Evolutionary conservation across 2,113 vertebrate genomes (phyloP), one percentile per base, ranked within the genome.

Genomic region (Triplophysa rosa): DNA sequence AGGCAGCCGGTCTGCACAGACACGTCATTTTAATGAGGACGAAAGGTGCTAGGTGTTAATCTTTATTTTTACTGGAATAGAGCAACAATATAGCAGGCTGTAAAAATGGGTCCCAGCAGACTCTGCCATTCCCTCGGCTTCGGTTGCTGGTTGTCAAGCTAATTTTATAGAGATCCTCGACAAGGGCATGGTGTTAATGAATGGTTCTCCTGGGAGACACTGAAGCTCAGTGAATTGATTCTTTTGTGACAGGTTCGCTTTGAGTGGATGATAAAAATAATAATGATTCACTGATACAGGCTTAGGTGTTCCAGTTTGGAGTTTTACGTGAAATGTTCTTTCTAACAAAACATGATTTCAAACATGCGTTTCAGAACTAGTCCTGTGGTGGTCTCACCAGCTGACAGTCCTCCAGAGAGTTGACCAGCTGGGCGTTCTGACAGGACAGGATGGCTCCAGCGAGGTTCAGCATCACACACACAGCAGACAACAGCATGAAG

Each of bases 401-500:
- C 88, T 98, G 96, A 93, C 97, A 99, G 88, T 95, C 95, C 91
- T 97, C 94, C 84, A 98, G 91, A 21, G 97, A 96, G 87, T 90
- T 95, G 84, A 99, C 97, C 67, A 99, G 93, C 92, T 99, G 96
- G 89, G 97, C 96, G 0, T 99, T 99, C 92, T 99, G 98, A 89
- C 98, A 99, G 86, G 98, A 99, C 40, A 99, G 95, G 82, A 99
- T 99, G 80, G 98, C 98, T 26, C 97, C 98, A 0, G 97, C 98
- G 90, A 99, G 90, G 90, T 98, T 99, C 86, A 99, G 92, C 96
- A 99, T 98, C 82, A 99, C 97, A 2, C 98, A 99, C 87, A 99
- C 98, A 0, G 97, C 97, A 2, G 97, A 99, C 77, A 99, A 93
- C 89, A 99, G 91, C 97, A 98, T 98, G 93, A 99, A 99, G 90